Evolutionary conservation across 2,797 vertebrate species (phyloP).

Genomic region (Chelmon rostratus): DNA sequence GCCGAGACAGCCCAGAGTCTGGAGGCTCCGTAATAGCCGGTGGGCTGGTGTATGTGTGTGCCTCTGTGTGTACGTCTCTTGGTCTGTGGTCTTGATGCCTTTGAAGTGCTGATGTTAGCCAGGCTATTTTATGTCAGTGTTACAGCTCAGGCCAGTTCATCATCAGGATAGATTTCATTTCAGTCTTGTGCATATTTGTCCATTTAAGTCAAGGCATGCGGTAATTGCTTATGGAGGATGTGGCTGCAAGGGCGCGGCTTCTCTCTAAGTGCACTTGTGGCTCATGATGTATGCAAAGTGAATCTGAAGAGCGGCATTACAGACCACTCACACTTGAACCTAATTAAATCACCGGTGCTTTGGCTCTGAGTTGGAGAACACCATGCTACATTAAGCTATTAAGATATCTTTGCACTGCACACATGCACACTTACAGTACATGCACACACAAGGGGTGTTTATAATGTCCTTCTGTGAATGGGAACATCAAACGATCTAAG

Average conservation of each 20-base stretch:
- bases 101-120: constrained; percentile 82
- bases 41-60: constrained; percentile 47
- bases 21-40: constrained; percentile 71
- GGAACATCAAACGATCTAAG: constrained; percentile 32
- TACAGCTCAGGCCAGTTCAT: constrained; percentile 60
- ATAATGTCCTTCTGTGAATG: constrained; percentile 29
- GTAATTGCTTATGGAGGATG: constrained; percentile 73
- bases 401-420: constrained; percentile 37
- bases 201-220: constrained; percentile 62
- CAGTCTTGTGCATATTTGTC: constrained; percentile 66
- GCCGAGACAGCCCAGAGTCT: constrained; percentile 64
- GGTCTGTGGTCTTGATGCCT: constrained; percentile 55
- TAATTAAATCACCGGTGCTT: constrained; percentile 80
- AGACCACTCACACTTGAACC: constrained; percentile 76
- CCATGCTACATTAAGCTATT: constrained; percentile 60
- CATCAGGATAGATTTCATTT: constrained; percentile 74
- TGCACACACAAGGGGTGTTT: constrained; percentile 8
- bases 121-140: constrained; percentile 72
- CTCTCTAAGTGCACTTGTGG: constrained; percentile 73
- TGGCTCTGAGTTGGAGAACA: constrained; percentile 56
- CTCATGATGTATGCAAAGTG: constrained; percentile 80
- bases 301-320: constrained; percentile 72
- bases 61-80: background rate
- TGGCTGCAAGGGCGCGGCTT: constrained; percentile 46
- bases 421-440: background rate